Evolutionary conservation across 2,797 vertebrate genomes (phyloP).

Genomic region (Enteromius unitaeniatus): DNA sequence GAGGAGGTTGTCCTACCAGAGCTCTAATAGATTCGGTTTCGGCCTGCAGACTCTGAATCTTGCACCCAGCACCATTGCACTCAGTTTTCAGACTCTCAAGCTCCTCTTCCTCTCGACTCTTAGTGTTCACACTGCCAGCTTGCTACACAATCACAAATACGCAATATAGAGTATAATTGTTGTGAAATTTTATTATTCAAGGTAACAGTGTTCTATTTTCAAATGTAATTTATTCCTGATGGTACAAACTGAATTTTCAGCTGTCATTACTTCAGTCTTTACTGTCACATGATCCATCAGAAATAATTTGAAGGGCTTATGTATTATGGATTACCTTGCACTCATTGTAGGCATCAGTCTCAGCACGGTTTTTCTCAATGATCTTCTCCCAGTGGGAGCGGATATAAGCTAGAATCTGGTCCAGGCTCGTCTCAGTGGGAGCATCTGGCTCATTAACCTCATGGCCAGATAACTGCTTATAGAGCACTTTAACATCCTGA

Average conservation of each 20-base stretch:
- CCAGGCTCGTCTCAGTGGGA: constrained; percentile 85
- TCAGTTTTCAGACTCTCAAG: constrained; percentile 85
- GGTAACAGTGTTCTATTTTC: background rate
- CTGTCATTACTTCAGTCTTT: background rate
- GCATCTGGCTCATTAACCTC: constrained; percentile 85
- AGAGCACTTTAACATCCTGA: constrained; percentile 89
- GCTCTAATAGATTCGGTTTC: constrained; percentile 86
- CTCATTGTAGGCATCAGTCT: constrained; percentile 84
- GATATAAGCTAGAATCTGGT: constrained; percentile 88
- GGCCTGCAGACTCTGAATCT: constrained; percentile 91
- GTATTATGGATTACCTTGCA: constrained; percentile 80
- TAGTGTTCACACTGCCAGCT: constrained; percentile 69
- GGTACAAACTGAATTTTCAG: background rate
- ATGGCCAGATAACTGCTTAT: constrained; percentile 85
- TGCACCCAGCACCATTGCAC: constrained; percentile 81
- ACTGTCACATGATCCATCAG: background rate
- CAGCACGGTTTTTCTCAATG: constrained; percentile 84
- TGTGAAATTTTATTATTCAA: background rate
- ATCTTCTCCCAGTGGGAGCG: constrained; percentile 91
- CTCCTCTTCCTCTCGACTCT: constrained; percentile 85
- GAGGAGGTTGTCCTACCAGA: constrained; percentile 55
- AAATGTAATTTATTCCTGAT: background rate
- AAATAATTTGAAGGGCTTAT: background rate
- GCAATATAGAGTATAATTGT: background rate
- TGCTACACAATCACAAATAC: constrained; percentile 66